These are phyloP conservation scores for Trachurus trachurus DNA, from an alignment of 2,797 vertebrate genomes.

Conservation along the genomic window DNA sequence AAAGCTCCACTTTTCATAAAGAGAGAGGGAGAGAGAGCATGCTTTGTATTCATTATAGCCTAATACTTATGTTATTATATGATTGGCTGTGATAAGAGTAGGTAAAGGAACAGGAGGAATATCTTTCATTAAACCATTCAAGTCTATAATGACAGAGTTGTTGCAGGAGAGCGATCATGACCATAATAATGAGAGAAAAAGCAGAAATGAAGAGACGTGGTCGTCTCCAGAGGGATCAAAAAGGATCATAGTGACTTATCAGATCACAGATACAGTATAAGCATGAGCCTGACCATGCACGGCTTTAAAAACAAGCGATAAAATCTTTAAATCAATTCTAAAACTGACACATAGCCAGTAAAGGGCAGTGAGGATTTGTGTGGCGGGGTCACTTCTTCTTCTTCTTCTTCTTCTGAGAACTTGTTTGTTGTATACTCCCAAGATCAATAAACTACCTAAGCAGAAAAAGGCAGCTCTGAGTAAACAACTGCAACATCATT, in stretches of 20 bases:
- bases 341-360: no score
- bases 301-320: no score
- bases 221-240: background rate
- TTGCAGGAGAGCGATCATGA: background rate
- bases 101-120: no score
- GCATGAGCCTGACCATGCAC: no score
- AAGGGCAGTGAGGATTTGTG: no score
- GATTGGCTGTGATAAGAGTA: background rate
- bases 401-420: background rate
- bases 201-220: background rate
- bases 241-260: background rate
- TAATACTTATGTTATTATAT: background rate
- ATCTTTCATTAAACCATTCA: background rate
- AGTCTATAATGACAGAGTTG: background rate
- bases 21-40: conserved; percentile 1
- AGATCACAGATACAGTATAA: no score
- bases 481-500: background rate
- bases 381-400: background rate
- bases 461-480: background rate
- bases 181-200: conserved; percentile 22
- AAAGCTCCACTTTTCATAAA: conserved; percentile 49
- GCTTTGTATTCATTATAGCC: background rate
- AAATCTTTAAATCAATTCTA: no score
- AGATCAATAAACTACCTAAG: background rate
- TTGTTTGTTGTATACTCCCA: background rate